These are phyloP conservation scores for Ceratitis capitata DNA, from an alignment of 1,140 invertebrate species.

Conservation along the genomic window DNA sequence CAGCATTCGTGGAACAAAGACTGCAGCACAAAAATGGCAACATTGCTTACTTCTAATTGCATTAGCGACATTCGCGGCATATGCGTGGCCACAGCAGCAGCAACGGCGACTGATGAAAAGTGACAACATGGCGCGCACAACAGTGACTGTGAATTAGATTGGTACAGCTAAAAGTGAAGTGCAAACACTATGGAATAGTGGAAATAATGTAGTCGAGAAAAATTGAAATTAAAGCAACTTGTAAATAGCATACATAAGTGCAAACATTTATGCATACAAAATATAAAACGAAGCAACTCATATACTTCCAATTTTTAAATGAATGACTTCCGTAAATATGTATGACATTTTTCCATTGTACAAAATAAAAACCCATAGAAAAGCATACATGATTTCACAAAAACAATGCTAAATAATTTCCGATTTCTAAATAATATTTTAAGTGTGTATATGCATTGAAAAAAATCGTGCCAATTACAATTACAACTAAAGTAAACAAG, in stretches of 20 bases:
- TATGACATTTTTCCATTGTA: not conserved
- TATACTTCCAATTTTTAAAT: not conserved
- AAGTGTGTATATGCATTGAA: not conserved
- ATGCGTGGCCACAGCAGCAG: not conserved
- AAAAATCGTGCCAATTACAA: not conserved
- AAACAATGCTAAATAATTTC: not conserved
- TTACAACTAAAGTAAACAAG: not conserved
- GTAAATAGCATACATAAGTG: constrained; percentile 10
- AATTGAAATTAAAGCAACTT: not conserved
- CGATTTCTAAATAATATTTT: no score
- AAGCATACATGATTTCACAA: not conserved
- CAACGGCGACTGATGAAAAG: not conserved
- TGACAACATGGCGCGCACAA: not conserved
- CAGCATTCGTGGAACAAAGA: not conserved
- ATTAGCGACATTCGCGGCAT: not conserved
- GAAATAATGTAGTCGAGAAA: not conserved
- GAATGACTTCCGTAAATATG: not conserved
- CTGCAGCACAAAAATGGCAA: constrained; percentile 31
- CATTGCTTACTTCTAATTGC: constrained; percentile 22
- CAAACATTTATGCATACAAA: not conserved
- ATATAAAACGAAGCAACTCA: not conserved
- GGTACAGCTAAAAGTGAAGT: not conserved
- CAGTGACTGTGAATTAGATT: constrained; percentile 19
- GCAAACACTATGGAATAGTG: not conserved
- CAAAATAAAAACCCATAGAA: not conserved